Conservation (phyloP, 2,888 invertebrate genomes). For the Notocelia uddmanniana region DNA sequence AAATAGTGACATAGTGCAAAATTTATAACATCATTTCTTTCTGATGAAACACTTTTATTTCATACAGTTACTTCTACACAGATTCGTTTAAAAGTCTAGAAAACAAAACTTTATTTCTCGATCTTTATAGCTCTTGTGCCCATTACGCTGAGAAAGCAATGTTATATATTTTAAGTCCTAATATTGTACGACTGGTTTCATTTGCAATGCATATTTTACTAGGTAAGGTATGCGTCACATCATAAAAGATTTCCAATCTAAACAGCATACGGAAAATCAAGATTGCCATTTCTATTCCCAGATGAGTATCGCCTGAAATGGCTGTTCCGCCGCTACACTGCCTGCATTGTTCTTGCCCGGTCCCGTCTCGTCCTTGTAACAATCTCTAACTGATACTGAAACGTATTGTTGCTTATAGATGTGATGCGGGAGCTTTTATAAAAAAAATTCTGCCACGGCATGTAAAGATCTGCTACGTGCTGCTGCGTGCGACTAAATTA, state of each 20-base stretch:
- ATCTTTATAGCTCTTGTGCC: too few species aligned
- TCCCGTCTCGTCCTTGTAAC: conserved; percentile 33
- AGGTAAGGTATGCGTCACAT: neutral
- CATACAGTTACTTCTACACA: too few species aligned
- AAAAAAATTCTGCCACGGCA: too few species aligned
- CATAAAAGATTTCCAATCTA: conserved; percentile 29
- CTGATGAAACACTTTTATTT: too few species aligned
- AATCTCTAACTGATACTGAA: conserved; percentile 41
- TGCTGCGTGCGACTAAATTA: neutral
- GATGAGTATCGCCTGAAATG: conserved; percentile 37
- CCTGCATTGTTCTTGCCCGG: conserved; percentile 39
- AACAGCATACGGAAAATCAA: conserved; percentile 35
- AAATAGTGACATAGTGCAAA: too few species aligned
- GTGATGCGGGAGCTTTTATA: neutral
- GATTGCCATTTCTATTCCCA: conserved; percentile 42
- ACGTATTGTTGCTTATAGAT: conserved; percentile 30
- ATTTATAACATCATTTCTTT: too few species aligned
- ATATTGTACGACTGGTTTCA: neutral
- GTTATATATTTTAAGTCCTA: too few species aligned
- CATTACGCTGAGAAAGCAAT: too few species aligned
- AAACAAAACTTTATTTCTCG: too few species aligned
- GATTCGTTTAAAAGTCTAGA: too few species aligned
- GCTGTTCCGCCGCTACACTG: conserved; percentile 34
- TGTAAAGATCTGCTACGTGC: neutral
- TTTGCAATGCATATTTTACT: neutral